These are phyloP conservation scores for Silurus asotus DNA, from an alignment of 2,113 vertebrate species.

Conservation along the genomic window DNA sequence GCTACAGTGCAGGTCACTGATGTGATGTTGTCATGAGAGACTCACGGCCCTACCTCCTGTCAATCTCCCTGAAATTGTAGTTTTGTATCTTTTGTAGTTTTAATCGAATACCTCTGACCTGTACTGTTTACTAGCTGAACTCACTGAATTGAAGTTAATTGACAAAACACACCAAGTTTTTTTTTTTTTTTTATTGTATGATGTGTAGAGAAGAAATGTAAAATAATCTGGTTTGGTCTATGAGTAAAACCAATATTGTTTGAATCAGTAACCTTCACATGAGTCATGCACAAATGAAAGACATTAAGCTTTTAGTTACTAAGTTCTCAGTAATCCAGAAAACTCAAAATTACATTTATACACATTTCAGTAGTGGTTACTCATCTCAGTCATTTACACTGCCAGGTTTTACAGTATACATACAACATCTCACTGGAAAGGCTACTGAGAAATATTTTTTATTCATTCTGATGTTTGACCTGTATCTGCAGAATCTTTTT, in stretches of 20 bases:
- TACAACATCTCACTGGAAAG: neutral
- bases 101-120: neutral
- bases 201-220: neutral
- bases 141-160: neutral
- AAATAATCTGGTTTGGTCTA: neutral
- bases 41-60: conserved; percentile 41
- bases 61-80: conserved; percentile 30
- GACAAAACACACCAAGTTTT: neutral
- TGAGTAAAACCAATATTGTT: neutral
- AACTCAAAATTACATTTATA: neutral
- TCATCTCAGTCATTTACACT: neutral
- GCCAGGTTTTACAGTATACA: neutral
- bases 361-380: neutral
- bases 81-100: neutral
- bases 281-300: neutral
- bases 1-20: conserved; percentile 41
- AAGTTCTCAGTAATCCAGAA: neutral
- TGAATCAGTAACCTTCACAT: neutral
- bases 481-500: neutral
- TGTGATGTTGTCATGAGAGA: conserved; percentile 44
- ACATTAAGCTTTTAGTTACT: neutral
- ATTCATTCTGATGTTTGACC: neutral
- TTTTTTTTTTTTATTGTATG: neutral
- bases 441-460: neutral
- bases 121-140: neutral